Percentiles rank a stretch among this genome's conserved stretches.
Evolutionary conservation across 1,140 invertebrate genomes (phyloP).

Genomic region (Metopolophium dirhodum): DNA sequence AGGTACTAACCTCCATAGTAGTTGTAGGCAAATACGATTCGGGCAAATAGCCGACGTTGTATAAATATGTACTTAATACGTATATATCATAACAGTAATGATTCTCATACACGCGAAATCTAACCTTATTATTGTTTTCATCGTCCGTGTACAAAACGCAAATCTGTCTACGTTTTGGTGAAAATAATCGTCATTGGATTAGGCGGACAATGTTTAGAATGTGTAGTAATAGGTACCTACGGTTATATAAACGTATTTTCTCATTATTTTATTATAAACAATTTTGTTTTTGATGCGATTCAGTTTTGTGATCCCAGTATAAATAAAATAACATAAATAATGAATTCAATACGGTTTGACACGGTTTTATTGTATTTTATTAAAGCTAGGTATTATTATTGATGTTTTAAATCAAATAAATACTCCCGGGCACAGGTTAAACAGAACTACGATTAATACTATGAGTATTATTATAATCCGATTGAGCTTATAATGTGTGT

Average conservation of each 20-base stretch:
- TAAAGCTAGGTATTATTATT: no score
- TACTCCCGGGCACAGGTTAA: not conserved
- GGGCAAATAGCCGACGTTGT: not conserved
- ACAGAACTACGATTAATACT: not conserved
- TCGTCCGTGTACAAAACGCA: not conserved
- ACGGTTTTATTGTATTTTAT: not conserved
- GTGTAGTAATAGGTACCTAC: not conserved
- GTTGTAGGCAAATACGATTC: not conserved
- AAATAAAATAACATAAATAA: no score
- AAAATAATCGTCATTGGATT: not conserved
- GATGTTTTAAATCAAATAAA: not conserved
- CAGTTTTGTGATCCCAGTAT: not conserved
- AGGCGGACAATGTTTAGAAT: not conserved
- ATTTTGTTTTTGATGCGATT: not conserved
- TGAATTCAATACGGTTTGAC: no score
- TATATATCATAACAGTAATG: no score
- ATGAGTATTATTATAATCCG: not conserved
- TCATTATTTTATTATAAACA: not conserved
- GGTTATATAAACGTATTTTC: not conserved
- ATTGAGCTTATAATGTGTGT: not conserved
- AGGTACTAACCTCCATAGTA: not conserved
- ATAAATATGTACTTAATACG: no score
- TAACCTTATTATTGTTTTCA: not conserved
- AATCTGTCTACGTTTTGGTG: not conserved
- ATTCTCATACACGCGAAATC: no score